These are phyloP conservation scores for Latrodectus elegans DNA, from an alignment of 2,888 invertebrate genomes.

Conservation along the genomic window DNA sequence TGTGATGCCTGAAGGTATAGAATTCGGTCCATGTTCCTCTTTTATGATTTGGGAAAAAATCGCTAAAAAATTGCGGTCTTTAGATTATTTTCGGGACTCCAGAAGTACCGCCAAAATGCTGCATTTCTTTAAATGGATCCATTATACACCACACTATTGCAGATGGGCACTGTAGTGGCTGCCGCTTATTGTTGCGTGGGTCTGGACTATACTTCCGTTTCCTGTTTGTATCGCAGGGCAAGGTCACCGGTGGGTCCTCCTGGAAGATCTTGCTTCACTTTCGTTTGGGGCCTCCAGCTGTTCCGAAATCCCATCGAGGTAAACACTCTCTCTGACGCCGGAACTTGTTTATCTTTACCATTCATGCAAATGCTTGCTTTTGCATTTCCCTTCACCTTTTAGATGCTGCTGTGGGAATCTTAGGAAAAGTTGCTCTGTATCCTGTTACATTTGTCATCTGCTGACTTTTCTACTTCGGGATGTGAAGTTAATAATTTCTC, in stretches of 20 bases:
- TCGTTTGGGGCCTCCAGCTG: constrained; percentile 47
- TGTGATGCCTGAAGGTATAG: too few species aligned
- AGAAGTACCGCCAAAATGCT: too few species aligned
- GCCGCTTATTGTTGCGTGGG: constrained; percentile 45
- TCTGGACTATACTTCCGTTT: constrained; percentile 58
- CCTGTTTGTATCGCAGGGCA: constrained; percentile 59
- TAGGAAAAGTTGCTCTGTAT: background rate
- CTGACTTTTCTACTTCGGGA: background rate
- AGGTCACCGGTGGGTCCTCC: constrained; percentile 17
- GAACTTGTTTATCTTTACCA: constrained; percentile 8
- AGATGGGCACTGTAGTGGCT: constrained; percentile 44
- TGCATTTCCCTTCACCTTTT: background rate
- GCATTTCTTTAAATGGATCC: too few species aligned
- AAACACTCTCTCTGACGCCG: constrained; percentile 55
- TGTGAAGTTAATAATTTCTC: too few species aligned
- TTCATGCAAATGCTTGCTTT: background rate
- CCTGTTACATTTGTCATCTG: constrained; percentile 20
- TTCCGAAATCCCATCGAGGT: constrained; percentile 29
- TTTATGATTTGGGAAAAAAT: too few species aligned
- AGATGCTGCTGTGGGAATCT: background rate
- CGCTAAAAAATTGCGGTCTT: too few species aligned
- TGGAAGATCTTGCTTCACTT: constrained; percentile 3
- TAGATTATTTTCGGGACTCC: too few species aligned
- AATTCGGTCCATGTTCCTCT: too few species aligned
- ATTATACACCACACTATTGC: background rate